Percentiles rank a stretch among this genome's conserved stretches.
Evolutionary conservation across 2,797 vertebrate genomes (phyloP).

Genomic region (Sarcophilus harrisii): DNA sequence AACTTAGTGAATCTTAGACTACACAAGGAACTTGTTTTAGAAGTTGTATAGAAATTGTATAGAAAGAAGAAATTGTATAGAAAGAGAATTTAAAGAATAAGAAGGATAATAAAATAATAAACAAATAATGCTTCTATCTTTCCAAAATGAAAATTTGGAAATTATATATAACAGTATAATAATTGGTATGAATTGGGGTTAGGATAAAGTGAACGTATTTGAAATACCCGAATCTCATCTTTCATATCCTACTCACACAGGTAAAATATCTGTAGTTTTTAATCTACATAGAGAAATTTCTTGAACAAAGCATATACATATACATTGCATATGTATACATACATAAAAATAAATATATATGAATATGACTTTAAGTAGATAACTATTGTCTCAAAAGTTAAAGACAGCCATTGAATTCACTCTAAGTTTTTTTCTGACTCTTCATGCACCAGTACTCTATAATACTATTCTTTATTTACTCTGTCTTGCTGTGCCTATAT

Average conservation of each 20-base stretch:
- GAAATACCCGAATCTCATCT: not conserved
- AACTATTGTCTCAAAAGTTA: not conserved
- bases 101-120: not conserved
- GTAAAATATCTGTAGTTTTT: not conserved
- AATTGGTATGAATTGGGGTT: not conserved
- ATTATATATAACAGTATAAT: not conserved
- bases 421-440: not conserved
- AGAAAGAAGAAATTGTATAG: not conserved
- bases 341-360: too few relatives aligned
- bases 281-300: not conserved
- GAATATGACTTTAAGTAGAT: not conserved
- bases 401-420: not conserved
- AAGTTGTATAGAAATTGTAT: too few relatives aligned
- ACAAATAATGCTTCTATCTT: not conserved
- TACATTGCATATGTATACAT: too few relatives aligned
- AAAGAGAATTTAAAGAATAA: not conserved
- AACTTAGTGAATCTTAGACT: not conserved
- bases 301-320: not conserved
- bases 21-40: not conserved
- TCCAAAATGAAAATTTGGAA: not conserved
- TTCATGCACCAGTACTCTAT: rapidly evolving
- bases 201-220: not conserved
- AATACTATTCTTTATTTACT: not conserved
- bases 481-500: not conserved
- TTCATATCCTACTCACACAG: not conserved